Base-by-base conservation (phyloP, 2,797 vertebrate genomes). In the Cirrhinus molitorella region DNA sequence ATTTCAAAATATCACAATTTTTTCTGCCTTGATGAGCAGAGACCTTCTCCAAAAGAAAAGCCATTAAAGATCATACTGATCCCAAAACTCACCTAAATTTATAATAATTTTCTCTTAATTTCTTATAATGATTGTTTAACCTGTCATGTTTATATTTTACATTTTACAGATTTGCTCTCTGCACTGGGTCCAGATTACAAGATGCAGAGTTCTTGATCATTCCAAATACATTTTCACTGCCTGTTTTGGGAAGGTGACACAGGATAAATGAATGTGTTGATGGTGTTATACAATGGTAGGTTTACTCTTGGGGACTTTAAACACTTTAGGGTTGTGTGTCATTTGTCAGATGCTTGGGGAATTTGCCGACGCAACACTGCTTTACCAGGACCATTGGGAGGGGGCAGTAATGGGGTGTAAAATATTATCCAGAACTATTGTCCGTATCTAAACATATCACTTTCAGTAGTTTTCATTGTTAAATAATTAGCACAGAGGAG, bases 271-370 rank as follows among this genome's bases (percentile, higher is more conserved):
- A 57, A 72, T 55, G 53, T 80, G 83, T 65, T 83, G 57, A 77
- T 83, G 63, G 68, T 83, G 66, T 84, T 78, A 83, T 87, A 85
- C 77, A 87, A 85, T 83, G 19, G 74, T 66, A 78, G 71, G 49
- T 83, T 73, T 83, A 79, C 67, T 49, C 73, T 79, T 43, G 53
- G 78, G 31, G 5, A 81, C 55, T 72, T 68, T 86, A 86, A 87
- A 81, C 53, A 53, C 14, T 85, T 78, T 23, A 17, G 53, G 63
- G 21, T 71, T 71, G 17, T 68, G 47, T 70, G 83, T 79, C 31
- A 45, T 71, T 81, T 73, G 51, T 77, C 63, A 86, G 77, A 73
- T 80, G 61, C 51, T 65, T 43, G 55, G 14, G 83, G 80, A 81
- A 78, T 67, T 47, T 84, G 55, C 65, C 40, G 65, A 49, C 45